Base-by-base conservation (phyloP, 2,113 vertebrate species). In the Pteronura brasiliensis region DNA sequence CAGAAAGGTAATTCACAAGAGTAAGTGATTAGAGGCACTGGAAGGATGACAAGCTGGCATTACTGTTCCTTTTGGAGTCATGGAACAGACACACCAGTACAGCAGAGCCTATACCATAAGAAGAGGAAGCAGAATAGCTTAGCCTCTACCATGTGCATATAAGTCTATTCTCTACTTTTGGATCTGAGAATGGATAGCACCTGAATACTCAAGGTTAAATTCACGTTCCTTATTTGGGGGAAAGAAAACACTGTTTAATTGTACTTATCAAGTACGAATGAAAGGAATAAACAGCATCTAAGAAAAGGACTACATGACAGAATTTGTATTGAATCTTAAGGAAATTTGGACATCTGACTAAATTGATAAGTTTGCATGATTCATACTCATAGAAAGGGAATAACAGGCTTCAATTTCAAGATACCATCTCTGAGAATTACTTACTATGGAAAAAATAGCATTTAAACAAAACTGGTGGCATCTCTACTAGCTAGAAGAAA, bases 311-410 rank as follows among this genome's bases (percentile, higher is more conserved):
- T 63, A n/a, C 11, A n/a, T 71, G 14, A 31, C 49, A 88, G 18
- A 47, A 65, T 72, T 25, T 69, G 15, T 44, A 23, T 57, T 61
- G 4, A 87, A 69, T 95, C 72, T 74, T 34, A 76, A 0, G 0
- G 47, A 95, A 90, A 82, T 93, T 59, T 90, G 27, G 27, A 65
- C 76, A 92, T 89, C 85, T 96, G 65, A 44, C 71, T 13, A 85
- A 86, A 85, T 42, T 83, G 76, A 18, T 31, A 34, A 23, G 36
- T 84, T 76, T 61, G 1, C 10, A 23, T 69, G 20, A 77, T 23
- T 86, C 49, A 69, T 21, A 44, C 6, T 82, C 31, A 83, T 1
- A 85, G 55, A 71, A 89, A 79, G 88, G 6, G 7, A 88, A 77
- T 12, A 79, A 47, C 13, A 3, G 44, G 27, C 31, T 55, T 34